Percentiles rank a stretch among this genome's conserved stretches.
Evolutionary conservation across 2,888 invertebrate genomes (phyloP).

Genomic region (Acanthosepion esculentum): DNA sequence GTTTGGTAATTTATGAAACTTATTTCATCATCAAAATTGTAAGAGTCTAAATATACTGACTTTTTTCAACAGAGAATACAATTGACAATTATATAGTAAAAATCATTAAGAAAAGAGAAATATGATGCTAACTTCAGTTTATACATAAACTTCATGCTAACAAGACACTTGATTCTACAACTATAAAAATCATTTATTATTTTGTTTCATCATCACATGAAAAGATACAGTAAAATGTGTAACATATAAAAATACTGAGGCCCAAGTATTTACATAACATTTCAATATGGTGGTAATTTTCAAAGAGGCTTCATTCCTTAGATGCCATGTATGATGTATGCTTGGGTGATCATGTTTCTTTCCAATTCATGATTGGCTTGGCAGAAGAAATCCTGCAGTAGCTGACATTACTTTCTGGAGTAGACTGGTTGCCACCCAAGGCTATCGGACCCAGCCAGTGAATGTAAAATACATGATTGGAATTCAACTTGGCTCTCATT

Average conservation of each 20-base stretch:
- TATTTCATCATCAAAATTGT: neutral
- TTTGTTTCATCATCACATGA: neutral
- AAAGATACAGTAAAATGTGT: neutral
- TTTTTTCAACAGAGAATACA: neutral
- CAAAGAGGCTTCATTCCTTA: no score
- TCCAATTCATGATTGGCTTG: no score
- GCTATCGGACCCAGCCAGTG: no score
- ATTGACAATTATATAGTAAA: neutral
- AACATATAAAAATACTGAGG: no score
- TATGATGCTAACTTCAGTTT: no score
- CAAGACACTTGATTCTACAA: neutral
- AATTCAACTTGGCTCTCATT: no score
- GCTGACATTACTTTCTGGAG: no score
- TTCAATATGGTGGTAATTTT: neutral
- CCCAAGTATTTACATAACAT: neutral
- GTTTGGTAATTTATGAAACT: neutral
- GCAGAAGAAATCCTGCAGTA: no score
- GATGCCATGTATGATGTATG: no score
- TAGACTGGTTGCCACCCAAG: no score
- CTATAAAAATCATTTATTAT: neutral
- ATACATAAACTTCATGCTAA: neutral
- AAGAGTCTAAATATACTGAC: neutral
- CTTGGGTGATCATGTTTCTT: no score
- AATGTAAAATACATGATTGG: no score
- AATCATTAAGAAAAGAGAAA: neutral